Conservation (phyloP, 2,888 invertebrate genomes). For the Trichopoda pennipes region DNA sequence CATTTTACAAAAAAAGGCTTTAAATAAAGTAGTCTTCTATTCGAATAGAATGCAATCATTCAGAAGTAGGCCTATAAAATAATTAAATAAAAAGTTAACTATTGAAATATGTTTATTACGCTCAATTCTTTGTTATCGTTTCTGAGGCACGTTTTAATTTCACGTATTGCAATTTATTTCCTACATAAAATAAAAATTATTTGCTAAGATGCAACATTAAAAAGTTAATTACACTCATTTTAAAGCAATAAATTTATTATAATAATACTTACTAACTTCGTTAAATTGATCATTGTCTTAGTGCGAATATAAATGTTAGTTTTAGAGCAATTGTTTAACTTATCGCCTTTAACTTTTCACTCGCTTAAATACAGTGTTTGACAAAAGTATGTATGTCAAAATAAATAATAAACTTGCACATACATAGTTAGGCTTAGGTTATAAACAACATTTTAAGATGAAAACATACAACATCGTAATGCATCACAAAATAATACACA, state of each 20-base stretch:
- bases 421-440: background rate
- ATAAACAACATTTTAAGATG: background rate
- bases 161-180: background rate
- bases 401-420: background rate
- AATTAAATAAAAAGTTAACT: too few species aligned
- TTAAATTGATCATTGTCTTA: slow-evolving; percentile 1
- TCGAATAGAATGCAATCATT: too few species aligned
- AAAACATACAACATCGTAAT: slow-evolving; percentile 32
- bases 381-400: slow-evolving; percentile 27
- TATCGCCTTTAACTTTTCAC: slow-evolving; percentile 9
- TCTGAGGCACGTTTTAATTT: too few species aligned
- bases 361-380: slow-evolving; percentile 38
- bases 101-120: too few species aligned
- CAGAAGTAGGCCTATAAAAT: too few species aligned
- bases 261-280: slow-evolving; percentile 18
- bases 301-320: slow-evolving; percentile 14
- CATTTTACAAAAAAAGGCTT: too few species aligned
- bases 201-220: background rate
- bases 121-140: too few species aligned
- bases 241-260: slow-evolving; percentile 44
- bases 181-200: background rate
- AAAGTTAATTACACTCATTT: background rate
- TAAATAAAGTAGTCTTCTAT: too few species aligned
- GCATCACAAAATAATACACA: slow-evolving; percentile 44
- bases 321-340: slow-evolving; percentile 4